These are phyloP conservation scores for Onchidella celtica DNA, from an alignment of 2,888 invertebrate species.

Conservation along the genomic window DNA sequence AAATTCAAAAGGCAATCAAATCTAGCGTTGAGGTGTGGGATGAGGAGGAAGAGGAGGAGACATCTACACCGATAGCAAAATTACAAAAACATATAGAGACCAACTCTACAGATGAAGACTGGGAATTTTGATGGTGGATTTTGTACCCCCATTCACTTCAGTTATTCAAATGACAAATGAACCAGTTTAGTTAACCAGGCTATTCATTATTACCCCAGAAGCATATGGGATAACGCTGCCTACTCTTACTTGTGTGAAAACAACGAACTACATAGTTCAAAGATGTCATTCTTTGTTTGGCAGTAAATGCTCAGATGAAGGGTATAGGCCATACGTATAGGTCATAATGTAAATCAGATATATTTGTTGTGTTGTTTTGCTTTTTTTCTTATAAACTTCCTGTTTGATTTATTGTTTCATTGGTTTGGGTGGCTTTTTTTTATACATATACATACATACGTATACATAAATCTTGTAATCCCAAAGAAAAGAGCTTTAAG, in stretches of 20 bases:
- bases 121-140: slow-evolving; percentile 67
- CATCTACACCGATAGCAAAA: slow-evolving; percentile 61
- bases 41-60: slow-evolving; percentile 55
- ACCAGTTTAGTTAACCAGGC: too few species aligned
- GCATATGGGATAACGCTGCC: neutral
- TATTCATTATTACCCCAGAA: too few species aligned
- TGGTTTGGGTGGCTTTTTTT: too few species aligned
- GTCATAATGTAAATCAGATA: too few species aligned
- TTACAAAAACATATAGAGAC: slow-evolving; percentile 60
- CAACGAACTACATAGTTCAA: slow-evolving; percentile 40
- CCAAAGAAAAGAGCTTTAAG: slow-evolving; percentile 1
- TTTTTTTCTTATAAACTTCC: neutral
- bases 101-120: slow-evolving; percentile 63
- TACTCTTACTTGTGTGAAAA: slow-evolving; percentile 31
- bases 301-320: neutral
- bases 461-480: too few species aligned
- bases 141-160: neutral
- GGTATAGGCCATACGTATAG: too few species aligned
- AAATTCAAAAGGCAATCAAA: slow-evolving; percentile 63
- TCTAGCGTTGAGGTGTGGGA: slow-evolving; percentile 70
- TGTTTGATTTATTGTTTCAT: too few species aligned
- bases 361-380: too few species aligned
- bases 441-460: too few species aligned
- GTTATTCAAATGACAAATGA: neutral
- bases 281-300: neutral